Percentiles rank a stretch among this genome's conserved stretches.
phyloP scores from a whole-genome alignment of 2,888 invertebrate genomes.

The Vanessa cardui region DNA sequence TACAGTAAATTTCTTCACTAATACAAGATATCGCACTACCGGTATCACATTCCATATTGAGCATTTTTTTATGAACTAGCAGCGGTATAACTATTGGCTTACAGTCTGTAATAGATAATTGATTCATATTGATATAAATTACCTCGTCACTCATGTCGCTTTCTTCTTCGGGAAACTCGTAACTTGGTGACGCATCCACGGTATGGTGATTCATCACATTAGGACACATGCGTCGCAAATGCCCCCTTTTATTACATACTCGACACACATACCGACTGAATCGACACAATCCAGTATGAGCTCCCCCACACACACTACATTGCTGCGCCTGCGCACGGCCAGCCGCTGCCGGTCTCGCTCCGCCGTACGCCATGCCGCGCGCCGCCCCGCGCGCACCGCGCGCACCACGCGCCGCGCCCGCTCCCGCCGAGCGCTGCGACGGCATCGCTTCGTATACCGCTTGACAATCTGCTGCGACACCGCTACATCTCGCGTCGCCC shows the following conservation, averaged over 20 bases:
- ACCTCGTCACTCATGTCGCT: no score
- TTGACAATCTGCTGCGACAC: not conserved
- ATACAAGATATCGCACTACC: slow-evolving; percentile 7
- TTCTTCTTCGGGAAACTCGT: no score
- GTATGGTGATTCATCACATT: not conserved
- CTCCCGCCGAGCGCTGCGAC: not conserved
- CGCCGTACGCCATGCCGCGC: not conserved
- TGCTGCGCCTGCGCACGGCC: no score
- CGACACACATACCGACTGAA: slow-evolving; percentile 6
- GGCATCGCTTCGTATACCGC: not conserved
- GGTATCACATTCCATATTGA: no score
- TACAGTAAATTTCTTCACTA: not conserved
- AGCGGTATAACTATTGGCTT: no score
- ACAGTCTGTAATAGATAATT: no score
- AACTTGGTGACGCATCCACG: no score
- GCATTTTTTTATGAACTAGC: no score
- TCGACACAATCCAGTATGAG: not conserved
- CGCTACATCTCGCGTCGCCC: not conserved
- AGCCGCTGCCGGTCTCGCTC: not conserved
- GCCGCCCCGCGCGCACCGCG: not conserved
- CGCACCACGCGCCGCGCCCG: not conserved
- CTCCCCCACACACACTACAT: slow-evolving; percentile 6
- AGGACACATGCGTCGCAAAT: slow-evolving; percentile 6
- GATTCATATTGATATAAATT: no score
- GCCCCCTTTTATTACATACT: not conserved